These are phyloP conservation scores for Todiramphus saurophagus DNA, from an alignment of 2,113 vertebrate genomes.

Conservation along the genomic window DNA sequence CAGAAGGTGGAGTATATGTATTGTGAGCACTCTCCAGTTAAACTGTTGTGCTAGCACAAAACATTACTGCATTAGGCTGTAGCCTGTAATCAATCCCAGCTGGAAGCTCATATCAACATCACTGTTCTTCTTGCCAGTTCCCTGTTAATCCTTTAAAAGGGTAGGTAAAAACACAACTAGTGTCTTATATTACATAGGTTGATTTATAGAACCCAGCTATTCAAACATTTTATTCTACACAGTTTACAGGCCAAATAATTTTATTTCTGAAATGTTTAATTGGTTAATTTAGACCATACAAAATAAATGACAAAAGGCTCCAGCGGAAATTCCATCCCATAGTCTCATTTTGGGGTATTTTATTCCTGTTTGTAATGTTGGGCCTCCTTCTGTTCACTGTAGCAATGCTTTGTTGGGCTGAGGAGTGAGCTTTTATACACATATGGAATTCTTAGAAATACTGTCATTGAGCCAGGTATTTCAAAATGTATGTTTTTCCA, in stretches of 20 bases:
- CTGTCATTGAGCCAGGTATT: constrained; percentile 8
- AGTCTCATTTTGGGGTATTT: constrained; percentile 37
- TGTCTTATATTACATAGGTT: constrained; percentile 54
- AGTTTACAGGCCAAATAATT: constrained; percentile 26
- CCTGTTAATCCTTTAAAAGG: constrained; percentile 64
- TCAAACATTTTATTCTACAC: constrained; percentile 56
- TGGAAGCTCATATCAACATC: constrained; percentile 56
- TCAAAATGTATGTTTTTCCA: not conserved
- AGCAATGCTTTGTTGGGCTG: not conserved
- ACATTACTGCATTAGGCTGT: constrained; percentile 9
- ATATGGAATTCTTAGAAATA: constrained; percentile 1
- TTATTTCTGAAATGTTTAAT: constrained; percentile 62
- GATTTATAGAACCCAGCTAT: constrained; percentile 64
- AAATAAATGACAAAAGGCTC: constrained; percentile 16
- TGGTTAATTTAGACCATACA: constrained; percentile 53
- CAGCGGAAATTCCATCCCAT: not conserved
- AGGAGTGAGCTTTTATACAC: not conserved
- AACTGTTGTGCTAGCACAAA: constrained; percentile 48
- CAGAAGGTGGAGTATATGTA: constrained; percentile 12
- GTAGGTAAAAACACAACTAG: constrained; percentile 50
- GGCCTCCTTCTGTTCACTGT: not conserved
- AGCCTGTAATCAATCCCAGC: constrained; percentile 63
- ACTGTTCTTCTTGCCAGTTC: constrained; percentile 58
- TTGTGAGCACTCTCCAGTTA: constrained; percentile 33
- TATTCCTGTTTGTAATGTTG: constrained; percentile 13